A percentile compares a stretch with the other conserved stretches of the same genome.
These are phyloP conservation scores for Spinus olivaceus DNA, from an alignment of 2,797 vertebrate species.

Conservation along the genomic window DNA sequence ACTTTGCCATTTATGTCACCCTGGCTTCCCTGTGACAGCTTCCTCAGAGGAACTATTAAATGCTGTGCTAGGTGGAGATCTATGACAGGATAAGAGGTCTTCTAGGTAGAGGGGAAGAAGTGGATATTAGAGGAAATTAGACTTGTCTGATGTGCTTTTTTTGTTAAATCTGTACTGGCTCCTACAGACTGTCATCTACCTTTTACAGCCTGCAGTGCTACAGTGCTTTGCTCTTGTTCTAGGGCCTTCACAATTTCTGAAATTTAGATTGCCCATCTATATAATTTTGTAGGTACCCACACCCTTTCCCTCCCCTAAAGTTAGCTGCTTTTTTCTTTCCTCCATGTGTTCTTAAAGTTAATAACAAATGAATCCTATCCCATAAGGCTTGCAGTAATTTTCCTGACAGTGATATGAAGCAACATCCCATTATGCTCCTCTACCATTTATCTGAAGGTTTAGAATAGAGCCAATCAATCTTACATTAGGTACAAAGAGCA, in stretches of 20 bases:
- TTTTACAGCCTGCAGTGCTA: not conserved
- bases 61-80: not conserved
- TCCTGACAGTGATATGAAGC: not conserved
- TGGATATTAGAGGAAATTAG: not conserved
- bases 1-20: not conserved
- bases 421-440: not conserved
- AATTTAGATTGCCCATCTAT: not conserved
- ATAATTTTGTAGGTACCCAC: not conserved
- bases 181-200: not conserved
- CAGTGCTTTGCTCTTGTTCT: not conserved
- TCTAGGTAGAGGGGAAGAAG: not conserved
- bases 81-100: not conserved
- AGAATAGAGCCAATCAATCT: not conserved
- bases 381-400: not conserved
- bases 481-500: not conserved
- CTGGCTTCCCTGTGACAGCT: not conserved
- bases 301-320: fast-evolving
- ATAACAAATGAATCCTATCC: not conserved
- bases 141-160: not conserved
- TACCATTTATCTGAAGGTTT: not conserved
- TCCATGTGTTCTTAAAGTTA: not conserved
- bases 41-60: not conserved
- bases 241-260: not conserved
- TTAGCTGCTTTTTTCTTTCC: not conserved
- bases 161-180: not conserved